phyloP scores from a whole-genome alignment of 2,113 vertebrate species.

The Myiozetetes cayanensis region DNA sequence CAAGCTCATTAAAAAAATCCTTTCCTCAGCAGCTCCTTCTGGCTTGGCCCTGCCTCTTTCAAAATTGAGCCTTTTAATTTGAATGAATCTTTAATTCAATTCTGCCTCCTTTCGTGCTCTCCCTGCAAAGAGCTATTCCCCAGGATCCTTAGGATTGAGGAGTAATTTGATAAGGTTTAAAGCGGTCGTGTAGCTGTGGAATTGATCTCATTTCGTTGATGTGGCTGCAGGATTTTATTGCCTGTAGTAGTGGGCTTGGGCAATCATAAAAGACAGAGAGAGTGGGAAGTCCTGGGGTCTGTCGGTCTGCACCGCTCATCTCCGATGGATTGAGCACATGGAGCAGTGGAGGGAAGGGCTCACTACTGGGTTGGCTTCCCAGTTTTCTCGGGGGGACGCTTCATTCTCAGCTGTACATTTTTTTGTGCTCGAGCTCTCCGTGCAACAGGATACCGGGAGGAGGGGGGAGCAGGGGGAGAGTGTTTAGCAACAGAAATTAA shows the following conservation, averaged over 20 bases:
- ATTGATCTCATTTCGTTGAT: slow-evolving; percentile 66
- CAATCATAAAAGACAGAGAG: background rate
- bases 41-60: slow-evolving; percentile 41
- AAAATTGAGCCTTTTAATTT: slow-evolving; percentile 72
- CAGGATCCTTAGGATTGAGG: background rate
- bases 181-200: slow-evolving; percentile 26
- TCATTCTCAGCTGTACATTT: slow-evolving; percentile 10
- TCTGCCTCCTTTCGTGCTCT: slow-evolving; percentile 1
- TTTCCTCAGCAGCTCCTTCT: slow-evolving; percentile 46
- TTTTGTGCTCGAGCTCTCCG: background rate
- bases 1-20: slow-evolving; percentile 41
- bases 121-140: slow-evolving; percentile 52
- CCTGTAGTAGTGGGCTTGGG: background rate
- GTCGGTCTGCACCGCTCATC: background rate
- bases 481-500: background rate
- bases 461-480: background rate
- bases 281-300: background rate
- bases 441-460: background rate
- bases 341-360: background rate
- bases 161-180: slow-evolving; percentile 57
- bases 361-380: background rate
- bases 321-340: background rate
- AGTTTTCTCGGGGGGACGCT: background rate
- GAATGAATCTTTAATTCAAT: slow-evolving; percentile 72
- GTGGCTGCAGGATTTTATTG: slow-evolving; percentile 29